Evolutionary conservation across 2,888 invertebrate species (phyloP).

Genomic region (Vanessa cardui): DNA sequence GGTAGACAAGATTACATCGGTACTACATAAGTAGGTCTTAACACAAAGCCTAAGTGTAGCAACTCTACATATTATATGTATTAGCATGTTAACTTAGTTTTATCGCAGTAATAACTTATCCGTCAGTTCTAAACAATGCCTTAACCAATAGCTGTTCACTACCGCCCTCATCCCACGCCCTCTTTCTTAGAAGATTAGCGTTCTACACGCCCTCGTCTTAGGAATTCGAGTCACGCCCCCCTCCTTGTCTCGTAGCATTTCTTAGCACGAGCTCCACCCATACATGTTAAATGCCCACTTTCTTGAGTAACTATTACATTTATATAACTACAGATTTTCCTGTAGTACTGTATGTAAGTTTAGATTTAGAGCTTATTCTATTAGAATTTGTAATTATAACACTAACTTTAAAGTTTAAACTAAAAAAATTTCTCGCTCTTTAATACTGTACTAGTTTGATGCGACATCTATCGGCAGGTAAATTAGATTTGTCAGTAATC

Average conservation of each 20-base stretch:
- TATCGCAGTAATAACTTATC: constrained; percentile 15
- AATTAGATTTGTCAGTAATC: too few species aligned
- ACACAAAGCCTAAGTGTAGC: too few species aligned
- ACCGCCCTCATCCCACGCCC: constrained; percentile 52
- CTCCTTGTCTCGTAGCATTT: constrained; percentile 18
- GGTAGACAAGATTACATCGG: too few species aligned
- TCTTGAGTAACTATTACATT: constrained; percentile 12
- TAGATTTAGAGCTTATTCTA: too few species aligned
- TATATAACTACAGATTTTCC: not conserved
- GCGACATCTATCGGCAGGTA: not conserved
- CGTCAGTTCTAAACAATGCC: constrained; percentile 14
- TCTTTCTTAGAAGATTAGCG: constrained; percentile 68
- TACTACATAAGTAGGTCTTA: too few species aligned
- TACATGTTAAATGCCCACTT: constrained; percentile 41
- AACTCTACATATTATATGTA: too few species aligned
- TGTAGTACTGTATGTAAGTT: too few species aligned
- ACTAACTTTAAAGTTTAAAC: too few species aligned
- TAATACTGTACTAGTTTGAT: too few species aligned
- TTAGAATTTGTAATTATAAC: too few species aligned
- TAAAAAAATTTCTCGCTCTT: too few species aligned
- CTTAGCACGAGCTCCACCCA: constrained; percentile 4
- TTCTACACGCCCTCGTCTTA: constrained; percentile 50
- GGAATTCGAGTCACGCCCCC: constrained; percentile 40
- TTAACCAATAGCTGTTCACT: constrained; percentile 18
- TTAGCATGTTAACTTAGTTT: not conserved